Base-by-base conservation (phyloP, 2,797 vertebrate genomes). In the Sebastes flavidus region DNA sequence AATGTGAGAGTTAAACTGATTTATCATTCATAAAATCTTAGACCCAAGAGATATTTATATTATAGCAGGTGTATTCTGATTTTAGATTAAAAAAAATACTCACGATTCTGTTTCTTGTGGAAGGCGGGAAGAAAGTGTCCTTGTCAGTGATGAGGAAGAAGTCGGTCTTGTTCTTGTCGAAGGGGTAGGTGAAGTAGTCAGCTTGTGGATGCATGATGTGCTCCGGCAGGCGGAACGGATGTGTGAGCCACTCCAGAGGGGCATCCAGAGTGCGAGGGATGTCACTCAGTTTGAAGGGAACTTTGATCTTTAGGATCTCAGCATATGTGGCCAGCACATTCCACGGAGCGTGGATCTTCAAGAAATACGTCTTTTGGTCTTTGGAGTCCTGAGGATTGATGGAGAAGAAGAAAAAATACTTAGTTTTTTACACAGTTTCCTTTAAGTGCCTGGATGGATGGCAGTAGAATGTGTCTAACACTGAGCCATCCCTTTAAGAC, bases 341-440 rank as follows among this genome's bases (percentile, higher is more conserved):
- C 97, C 98, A 99, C 0, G 98, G 97, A 0, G 97, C 97, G 1
- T 99, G 98, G 82, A 99, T 97, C 95, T 99, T 99, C 59, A 99
- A 89, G 91, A 97, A 99, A 76, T 95, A 99, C 0, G 97, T 98
- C 90, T 93, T 97, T 24, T 97, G 96, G 78, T 99, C 97, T 85
- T 99, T 98, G 2, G 98, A 98, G 58, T 98, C 96, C 98, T 99
- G 89, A 66, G 9, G 4, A 71, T 0, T 52, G 42, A 62, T 2
- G 16, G 54, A 38, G 55, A 54, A 65, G 62, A 60, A 16, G 16
- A 32, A 20, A 27, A 30, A 52, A 11, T 4, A 32, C 13, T 22
- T 11, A 34, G 1, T 14, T 46, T 63, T 42, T 20, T 29, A 20
- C 27, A 72, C 4, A 14, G 6, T 54, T 77, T 58, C 16, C 8